These are phyloP conservation scores for Epirrhoe alternata DNA, from an alignment of 2,888 invertebrate genomes.

Conservation along the genomic window DNA sequence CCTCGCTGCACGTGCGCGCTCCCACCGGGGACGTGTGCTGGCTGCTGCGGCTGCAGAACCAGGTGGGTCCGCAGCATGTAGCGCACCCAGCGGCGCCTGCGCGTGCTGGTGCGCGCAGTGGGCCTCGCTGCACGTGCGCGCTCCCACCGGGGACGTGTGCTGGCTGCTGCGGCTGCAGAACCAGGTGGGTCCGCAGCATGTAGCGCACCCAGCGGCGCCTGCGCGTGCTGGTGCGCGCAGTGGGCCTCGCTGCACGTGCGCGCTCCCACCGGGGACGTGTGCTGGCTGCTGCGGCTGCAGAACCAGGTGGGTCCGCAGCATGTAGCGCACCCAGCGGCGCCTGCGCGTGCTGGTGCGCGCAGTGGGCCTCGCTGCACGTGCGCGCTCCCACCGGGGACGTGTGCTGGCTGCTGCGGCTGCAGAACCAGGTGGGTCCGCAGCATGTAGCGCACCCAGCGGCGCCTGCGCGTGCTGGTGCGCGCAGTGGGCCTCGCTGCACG, in stretches of 20 bases:
- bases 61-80: constrained; percentile 69
- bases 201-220: constrained; percentile 78
- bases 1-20: constrained; percentile 93
- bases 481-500: constrained; percentile 95
- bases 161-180: constrained; percentile 98
- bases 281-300: constrained; percentile 97
- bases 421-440: constrained; percentile 88
- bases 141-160: constrained; percentile 95
- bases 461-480: constrained; percentile 95
- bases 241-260: constrained; percentile 96
- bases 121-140: constrained; percentile 94
- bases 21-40: constrained; percentile 97
- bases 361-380: constrained; percentile 95
- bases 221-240: constrained; percentile 95
- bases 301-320: constrained; percentile 87
- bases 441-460: constrained; percentile 57
- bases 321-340: constrained; percentile 67
- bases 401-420: constrained; percentile 96
- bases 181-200: constrained; percentile 77
- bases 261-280: constrained; percentile 95
- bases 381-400: constrained; percentile 96
- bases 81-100: constrained; percentile 84
- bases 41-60: constrained; percentile 97
- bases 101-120: constrained; percentile 97
- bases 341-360: constrained; percentile 95